A percentile compares a stretch with the other conserved stretches of the same genome.
phyloP scores from a whole-genome alignment of 2,113 vertebrate genomes.

The Scopus umbretta region DNA sequence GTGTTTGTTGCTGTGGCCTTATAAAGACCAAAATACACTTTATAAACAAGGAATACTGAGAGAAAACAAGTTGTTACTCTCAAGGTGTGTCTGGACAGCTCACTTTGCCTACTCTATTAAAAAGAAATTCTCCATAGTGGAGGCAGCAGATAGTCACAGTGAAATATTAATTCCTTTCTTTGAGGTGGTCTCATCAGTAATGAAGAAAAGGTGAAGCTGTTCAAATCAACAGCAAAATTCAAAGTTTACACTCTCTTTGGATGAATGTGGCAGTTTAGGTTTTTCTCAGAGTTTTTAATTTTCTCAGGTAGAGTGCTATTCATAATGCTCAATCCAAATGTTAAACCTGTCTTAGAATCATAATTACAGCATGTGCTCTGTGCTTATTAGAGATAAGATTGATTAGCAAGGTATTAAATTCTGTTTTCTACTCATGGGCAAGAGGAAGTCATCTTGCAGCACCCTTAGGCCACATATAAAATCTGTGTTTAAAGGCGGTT shows the following conservation, averaged over 20 bases:
- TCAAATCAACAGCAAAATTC: not conserved
- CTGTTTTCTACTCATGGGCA: not conserved
- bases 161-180: not conserved
- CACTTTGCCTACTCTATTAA: not conserved
- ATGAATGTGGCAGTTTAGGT: not conserved
- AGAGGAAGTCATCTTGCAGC: not conserved
- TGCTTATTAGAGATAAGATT: not conserved
- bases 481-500: not conserved
- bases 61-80: not conserved
- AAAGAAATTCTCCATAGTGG: not conserved
- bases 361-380: not conserved
- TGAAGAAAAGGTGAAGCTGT: not conserved
- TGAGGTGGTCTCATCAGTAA: not conserved
- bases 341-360: constrained; percentile 2
- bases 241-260: not conserved
- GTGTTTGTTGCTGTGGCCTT: not conserved
- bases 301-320: not conserved
- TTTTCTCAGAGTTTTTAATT: not conserved
- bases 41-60: not conserved
- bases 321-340: not conserved
- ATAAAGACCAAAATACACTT: not conserved
- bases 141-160: not conserved
- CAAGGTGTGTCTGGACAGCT: not conserved
- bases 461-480: not conserved
- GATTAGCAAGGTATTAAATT: not conserved